phyloP scores from a whole-genome alignment of 2,113 vertebrate species.

The Nothoprocta perdicaria region DNA sequence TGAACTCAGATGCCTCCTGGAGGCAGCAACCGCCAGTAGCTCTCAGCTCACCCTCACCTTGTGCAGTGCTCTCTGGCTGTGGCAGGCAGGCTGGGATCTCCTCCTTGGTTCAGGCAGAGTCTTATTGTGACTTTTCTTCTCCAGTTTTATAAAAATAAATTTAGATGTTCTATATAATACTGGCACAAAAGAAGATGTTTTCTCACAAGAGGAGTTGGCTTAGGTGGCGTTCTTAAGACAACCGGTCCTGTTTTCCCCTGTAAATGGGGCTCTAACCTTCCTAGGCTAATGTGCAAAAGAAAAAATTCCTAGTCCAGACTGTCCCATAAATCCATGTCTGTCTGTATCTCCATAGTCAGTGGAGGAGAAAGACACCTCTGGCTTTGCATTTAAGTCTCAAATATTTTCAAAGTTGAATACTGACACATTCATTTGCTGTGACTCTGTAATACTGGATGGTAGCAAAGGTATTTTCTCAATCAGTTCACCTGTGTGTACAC shows the following conservation, averaged over 20 bases:
- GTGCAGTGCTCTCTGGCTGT: constrained; percentile 1
- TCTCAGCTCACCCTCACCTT: constrained; percentile 4
- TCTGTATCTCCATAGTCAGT: neutral
- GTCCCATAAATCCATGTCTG: neutral
- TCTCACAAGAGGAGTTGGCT: neutral
- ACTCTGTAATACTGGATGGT: neutral
- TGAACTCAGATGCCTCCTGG: neutral
- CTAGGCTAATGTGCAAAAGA: constrained; percentile 74
- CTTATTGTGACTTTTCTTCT: constrained; percentile 20
- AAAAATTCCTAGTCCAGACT: constrained; percentile 11
- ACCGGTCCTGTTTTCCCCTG: constrained; percentile 41
- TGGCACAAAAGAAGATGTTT: constrained; percentile 56
- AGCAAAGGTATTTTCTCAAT: neutral
- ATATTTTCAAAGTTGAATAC: neutral
- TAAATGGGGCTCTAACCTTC: constrained; percentile 32
- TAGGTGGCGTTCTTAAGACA: neutral
- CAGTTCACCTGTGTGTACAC: neutral
- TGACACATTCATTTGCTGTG: neutral
- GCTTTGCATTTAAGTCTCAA: constrained; percentile 9
- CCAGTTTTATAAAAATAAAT: constrained; percentile 59
- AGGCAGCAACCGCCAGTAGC: neutral
- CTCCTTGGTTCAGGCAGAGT: constrained; percentile 20
- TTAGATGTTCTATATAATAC: constrained; percentile 63
- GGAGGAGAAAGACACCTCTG: neutral
- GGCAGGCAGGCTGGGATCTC: neutral